Evolutionary conservation across 2,888 invertebrate species (phyloP), one percentile per base, ranked within the genome.

Genomic region (Dromius quadrimaculatus): DNA sequence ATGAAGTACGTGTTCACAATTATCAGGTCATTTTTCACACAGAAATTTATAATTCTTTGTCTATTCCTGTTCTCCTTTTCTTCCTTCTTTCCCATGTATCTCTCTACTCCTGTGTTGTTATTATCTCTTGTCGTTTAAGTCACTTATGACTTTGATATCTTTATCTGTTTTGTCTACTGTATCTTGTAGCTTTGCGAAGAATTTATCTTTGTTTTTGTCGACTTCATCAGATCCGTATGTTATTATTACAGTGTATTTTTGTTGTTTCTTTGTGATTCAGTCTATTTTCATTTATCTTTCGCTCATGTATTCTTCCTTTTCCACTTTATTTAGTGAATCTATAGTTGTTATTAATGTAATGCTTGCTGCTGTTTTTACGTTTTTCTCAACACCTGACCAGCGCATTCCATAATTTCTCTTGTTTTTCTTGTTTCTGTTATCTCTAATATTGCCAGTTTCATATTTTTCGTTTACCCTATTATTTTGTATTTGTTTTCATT

Each of bases 171-270:
- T 11, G 1, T 50, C 22, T 17, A 50, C 20, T 50, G 5, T 11
- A 2, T 50, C n/a, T 50, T 50, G 50, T 50, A 50, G 50, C 3
- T 50, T 23, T 22, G 20, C 22, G n/a, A 19, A 50, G 2, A 50
- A 50, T 50, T 50, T 50, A n/a, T 50, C 22, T 20, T 50, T 22
- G n/a, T 50, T 50, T 50, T 50, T 50, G 11, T 50, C 50, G n/a
- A 22, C 13, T 50, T 50, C 50, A 15, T 50, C 22, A n/a, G 50
- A 23, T 4, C 50, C 50, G n/a, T 50, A 50, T 20, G 23, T 23
- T 11, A 50, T 20, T 5, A 50, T 50, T 23, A 50, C 4, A 6
- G 50, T n/a, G 13, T 17, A 17, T 13, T 23, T n/a, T 50, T 50
- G 3, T 2, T 50, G 4, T n/a, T 20, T 1, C 9, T 6, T 11